Evolutionary conservation across 30 jellyfish, hydroid and myxozoan species (phyloP).

Genomic region (Turritopsis dohrnii): DNA sequence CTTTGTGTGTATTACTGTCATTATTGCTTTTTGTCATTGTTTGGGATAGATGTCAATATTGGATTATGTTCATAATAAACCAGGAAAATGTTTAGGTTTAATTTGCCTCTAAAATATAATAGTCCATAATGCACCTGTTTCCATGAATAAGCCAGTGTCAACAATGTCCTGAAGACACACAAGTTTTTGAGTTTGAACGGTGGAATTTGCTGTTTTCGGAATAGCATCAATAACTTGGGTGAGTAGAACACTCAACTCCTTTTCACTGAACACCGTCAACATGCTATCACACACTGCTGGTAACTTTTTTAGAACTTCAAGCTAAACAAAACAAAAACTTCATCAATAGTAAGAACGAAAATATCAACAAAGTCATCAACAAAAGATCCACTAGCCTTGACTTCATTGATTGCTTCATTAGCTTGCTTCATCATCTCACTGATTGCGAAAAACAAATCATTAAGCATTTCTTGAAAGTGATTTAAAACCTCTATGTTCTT

Average conservation of each 20-base stretch:
- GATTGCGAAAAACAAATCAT: conserved; percentile 27
- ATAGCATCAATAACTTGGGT: conserved; percentile 12
- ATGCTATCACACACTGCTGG: conserved; percentile 49
- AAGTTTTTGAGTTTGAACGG: conserved; percentile 48
- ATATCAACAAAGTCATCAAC: not conserved
- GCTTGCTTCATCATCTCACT: conserved; percentile 10
- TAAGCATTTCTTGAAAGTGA: conserved; percentile 51
- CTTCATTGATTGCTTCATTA: not conserved
- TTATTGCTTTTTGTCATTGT: too few relatives aligned
- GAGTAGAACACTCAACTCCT: conserved; percentile 32
- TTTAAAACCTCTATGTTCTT: not conserved
- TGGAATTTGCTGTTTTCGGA: conserved; percentile 53
- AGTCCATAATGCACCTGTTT: conserved; percentile 38
- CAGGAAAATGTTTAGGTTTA: not conserved
- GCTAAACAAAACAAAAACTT: conserved; percentile 45
- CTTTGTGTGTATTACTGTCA: too few relatives aligned
- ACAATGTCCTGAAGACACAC: conserved; percentile 55
- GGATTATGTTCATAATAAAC: too few relatives aligned
- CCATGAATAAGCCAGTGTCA: conserved; percentile 41
- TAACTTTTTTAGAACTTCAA: conserved; percentile 48
- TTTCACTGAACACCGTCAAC: conserved; percentile 44
- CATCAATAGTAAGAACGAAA: too few relatives aligned
- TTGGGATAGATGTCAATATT: too few relatives aligned
- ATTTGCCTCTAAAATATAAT: not conserved
- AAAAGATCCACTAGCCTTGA: conserved; percentile 6